Base-by-base conservation (phyloP, 2,113 vertebrate species). In the Bungarus multicinctus region DNA sequence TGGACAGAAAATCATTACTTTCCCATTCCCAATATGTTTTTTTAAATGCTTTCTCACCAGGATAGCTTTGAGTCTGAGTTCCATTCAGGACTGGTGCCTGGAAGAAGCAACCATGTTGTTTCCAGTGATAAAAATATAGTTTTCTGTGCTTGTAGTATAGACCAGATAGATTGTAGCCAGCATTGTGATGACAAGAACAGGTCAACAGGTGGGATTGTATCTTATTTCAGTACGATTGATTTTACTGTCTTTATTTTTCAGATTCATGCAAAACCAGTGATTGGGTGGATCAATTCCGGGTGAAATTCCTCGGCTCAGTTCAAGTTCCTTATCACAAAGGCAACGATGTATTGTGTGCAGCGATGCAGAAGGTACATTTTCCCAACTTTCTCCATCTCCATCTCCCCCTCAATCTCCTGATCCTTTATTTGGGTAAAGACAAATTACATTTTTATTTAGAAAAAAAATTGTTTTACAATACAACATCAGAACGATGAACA, bases 291-390 rank as follows among this genome's bases (percentile, higher is more conserved):
- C 98, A 98, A 95, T 99, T 99, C 95, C 97, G 97, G 52, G 98
- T 99, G 95, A 99, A 99, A 96, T 99, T 99, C 95, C 98, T 99
- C 54, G 99, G 99, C 58, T 99, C 99, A 0, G 99, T 99, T 91
- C 99, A 99, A 95, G 99, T 99, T 89, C 98, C 98, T 10, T 99
- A 98, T 95, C 99, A 99, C 97, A 99, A 99, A 97, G 99, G 99
- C 97, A 99, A 99, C 0, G 99, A 99, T 0, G 99, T 99, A 92
- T 98, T 99, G 91, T 99, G 99, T 18, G 99, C 99, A 0, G 99
- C 99, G 93, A 99, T 99, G 99, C 99, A 99, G 97, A 99, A 99
- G 99, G 99, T 99, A 97, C 69, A 2, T 2, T 23, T 52, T 12
- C 85, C 89, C 58, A 30, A 16, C 74, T 43, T 25, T 57, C 9